Base-by-base conservation (phyloP, 2,888 invertebrate genomes). In the Nemurella pictetii region DNA sequence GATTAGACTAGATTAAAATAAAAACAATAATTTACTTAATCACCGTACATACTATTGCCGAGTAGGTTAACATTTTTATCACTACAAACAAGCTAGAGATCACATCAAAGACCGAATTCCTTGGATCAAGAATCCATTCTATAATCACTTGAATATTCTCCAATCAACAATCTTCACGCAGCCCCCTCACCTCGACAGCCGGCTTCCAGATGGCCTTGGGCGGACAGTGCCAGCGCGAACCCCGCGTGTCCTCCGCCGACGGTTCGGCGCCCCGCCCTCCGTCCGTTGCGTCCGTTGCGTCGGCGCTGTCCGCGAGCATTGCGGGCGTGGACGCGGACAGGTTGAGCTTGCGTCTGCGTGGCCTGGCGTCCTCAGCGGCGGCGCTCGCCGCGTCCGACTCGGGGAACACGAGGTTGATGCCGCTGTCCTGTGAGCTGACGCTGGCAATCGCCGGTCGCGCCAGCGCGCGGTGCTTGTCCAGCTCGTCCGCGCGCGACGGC, bases 121-220 rank as follows among this genome's bases (percentile, higher is more conserved):
- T n/a, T n/a, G n/a, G n/a, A n/a, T n/a, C n/a, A n/a, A n/a, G n/a
- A n/a, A n/a, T n/a, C n/a, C n/a, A n/a, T n/a, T n/a, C n/a, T n/a
- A n/a, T n/a, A n/a, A n/a, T n/a, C n/a, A n/a, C n/a, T n/a, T n/a
- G n/a, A n/a, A n/a, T n/a, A n/a, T n/a, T n/a, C 55, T 36, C 55
- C 7, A 36, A 9, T 36, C 15, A 15, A 15, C 55, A 9, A 36
- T 36, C 55, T 15, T 9, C 28, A 26, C 7, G 75, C 0, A 9
- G 75, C 28, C 4, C 9, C 86, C 89, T 89, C 89, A 95, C 95
- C 92, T 96, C 95, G 12, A 96, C 92, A 12, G 95, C 93, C 15
- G 95, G 94, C 88, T 96, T 96, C 95, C 97, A 96, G 75, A 97
- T 94, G 78, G 93, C 92, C 88, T 96, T 96, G 0, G 96, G 94